phyloP scores from a whole-genome alignment of 2,797 vertebrate species.

The Prionace glauca region DNA sequence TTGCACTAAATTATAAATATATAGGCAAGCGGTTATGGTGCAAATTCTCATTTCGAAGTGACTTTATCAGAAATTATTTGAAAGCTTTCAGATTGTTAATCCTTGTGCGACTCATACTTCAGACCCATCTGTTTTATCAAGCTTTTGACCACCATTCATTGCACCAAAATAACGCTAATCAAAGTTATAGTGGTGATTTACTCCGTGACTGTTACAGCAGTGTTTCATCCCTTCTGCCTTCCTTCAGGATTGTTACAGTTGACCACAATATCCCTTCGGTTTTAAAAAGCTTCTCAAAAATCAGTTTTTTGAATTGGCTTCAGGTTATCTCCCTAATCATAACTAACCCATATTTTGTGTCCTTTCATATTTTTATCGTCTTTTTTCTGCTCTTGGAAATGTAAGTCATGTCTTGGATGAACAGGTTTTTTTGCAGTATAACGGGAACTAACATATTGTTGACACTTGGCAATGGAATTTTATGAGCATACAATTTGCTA shows the following conservation, averaged over 20 bases:
- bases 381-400: neutral
- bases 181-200: neutral
- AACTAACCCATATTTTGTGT: neutral
- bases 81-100: neutral
- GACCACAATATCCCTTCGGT: neutral
- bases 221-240: neutral
- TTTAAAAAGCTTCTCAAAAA: neutral
- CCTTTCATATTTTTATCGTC: neutral
- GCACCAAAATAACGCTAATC: neutral
- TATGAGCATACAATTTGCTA: no score
- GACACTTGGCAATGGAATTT: neutral
- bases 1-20: neutral
- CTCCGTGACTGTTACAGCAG: neutral
- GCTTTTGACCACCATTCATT: neutral
- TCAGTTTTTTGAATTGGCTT: neutral
- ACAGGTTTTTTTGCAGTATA: neutral
- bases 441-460: neutral
- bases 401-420: neutral
- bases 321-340: neutral
- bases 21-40: neutral
- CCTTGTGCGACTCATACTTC: neutral
- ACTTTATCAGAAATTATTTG: neutral
- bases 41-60: neutral
- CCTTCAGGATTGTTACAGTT: neutral
- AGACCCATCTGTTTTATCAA: neutral